A percentile compares a stretch with the other conserved stretches of the same genome.
Conservation (phyloP, 1,140 invertebrate species). For the Hyposmocoma kahamanoa region DNA sequence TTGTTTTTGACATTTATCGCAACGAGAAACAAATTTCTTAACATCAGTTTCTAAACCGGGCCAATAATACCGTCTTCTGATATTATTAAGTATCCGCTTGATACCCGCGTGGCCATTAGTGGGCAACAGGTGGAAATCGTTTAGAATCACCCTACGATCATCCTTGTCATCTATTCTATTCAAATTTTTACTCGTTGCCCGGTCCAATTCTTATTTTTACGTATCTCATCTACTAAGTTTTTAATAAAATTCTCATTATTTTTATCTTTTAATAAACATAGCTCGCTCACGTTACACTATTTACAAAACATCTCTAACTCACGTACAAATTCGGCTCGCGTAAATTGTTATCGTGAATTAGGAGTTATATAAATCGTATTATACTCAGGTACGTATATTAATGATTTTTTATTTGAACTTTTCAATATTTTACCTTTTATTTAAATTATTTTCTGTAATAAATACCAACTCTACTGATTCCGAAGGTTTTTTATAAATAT, state of each 20-base stretch:
- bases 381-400: too few relatives aligned
- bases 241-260: background rate
- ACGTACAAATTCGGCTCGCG: background rate
- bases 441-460: too few relatives aligned
- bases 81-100: conserved; percentile 24
- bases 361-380: too few relatives aligned
- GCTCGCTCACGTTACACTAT: background rate
- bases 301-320: background rate
- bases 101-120: conserved; percentile 27
- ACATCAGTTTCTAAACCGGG: conserved; percentile 12
- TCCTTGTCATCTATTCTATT: conserved; percentile 5
- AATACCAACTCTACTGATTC: too few relatives aligned
- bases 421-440: too few relatives aligned
- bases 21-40: conserved; percentile 8
- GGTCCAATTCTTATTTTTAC: background rate
- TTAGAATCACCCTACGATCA: conserved; percentile 17
- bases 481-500: too few relatives aligned
- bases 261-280: background rate
- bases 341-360: background rate
- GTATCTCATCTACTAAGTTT: background rate
- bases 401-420: too few relatives aligned
- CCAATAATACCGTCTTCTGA: conserved; percentile 24
- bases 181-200: background rate
- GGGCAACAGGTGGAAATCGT: conserved; percentile 27
- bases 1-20: conserved; percentile 9